Percentiles rank a stretch among this genome's conserved stretches.
These are phyloP conservation scores for Microtus montanus DNA, from an alignment of 2,113 vertebrate genomes.

Conservation along the genomic window DNA sequence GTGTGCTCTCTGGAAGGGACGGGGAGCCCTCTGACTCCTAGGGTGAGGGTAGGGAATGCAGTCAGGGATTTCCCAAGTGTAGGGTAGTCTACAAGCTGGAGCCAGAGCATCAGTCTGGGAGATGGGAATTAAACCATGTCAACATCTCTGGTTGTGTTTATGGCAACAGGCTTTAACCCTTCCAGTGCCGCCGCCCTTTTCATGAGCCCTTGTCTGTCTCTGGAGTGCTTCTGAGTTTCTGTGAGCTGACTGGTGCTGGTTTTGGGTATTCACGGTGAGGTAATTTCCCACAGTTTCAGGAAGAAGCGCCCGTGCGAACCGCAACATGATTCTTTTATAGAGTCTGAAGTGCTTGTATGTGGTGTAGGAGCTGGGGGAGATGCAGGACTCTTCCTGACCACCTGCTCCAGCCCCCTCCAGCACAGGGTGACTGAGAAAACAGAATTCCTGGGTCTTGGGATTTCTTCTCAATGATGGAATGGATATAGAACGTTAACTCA, in stretches of 20 bases:
- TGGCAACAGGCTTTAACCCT: slow-evolving; percentile 57
- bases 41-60: accelerated
- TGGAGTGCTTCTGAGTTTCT: neutral
- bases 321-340: neutral
- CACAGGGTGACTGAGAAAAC: neutral
- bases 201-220: neutral
- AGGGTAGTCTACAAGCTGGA: neutral
- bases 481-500: neutral
- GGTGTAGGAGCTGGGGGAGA: neutral
- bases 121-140: neutral
- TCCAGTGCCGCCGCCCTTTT: neutral
- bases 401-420: neutral
- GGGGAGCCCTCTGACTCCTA: neutral
- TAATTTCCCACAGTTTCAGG: neutral
- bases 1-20: neutral
- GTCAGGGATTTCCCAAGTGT: neutral
- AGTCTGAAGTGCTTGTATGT: neutral
- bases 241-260: neutral
- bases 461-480: neutral
- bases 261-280: neutral
- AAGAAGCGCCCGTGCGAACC: neutral
- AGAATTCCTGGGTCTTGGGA: neutral
- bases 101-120: neutral
- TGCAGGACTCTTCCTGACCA: neutral
- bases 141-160: neutral